Evolutionary conservation across 2,797 vertebrate species (phyloP).

Genomic region (Pangasius djambal): DNA sequence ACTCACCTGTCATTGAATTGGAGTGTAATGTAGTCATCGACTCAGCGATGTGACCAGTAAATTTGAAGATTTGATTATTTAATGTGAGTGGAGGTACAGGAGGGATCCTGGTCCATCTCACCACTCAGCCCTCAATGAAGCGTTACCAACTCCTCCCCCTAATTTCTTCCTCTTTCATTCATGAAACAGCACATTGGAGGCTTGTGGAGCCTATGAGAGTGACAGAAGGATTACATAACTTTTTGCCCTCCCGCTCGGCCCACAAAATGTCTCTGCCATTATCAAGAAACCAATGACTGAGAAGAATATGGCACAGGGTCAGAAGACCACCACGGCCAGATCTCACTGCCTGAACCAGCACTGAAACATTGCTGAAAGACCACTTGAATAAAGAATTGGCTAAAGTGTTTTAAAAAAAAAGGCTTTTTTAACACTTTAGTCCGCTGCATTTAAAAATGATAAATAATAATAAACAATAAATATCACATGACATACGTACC

Average conservation of each 20-base stretch:
- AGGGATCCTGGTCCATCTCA: constrained; percentile 62
- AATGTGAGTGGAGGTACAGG: constrained; percentile 61
- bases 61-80: constrained; percentile 65
- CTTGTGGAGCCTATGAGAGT: constrained; percentile 70
- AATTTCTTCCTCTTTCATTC: constrained; percentile 66
- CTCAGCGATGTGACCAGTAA: constrained; percentile 53
- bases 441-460: background rate
- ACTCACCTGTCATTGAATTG: constrained; percentile 74
- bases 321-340: constrained; percentile 53
- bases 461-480: background rate
- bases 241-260: constrained; percentile 69
- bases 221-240: constrained; percentile 76
- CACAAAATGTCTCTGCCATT: constrained; percentile 59
- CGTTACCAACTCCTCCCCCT: constrained; percentile 55
- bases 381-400: background rate
- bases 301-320: constrained; percentile 47
- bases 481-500: background rate
- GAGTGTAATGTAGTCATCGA: constrained; percentile 43
- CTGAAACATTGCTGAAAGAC: constrained; percentile 15
- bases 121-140: constrained; percentile 65
- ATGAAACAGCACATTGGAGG: constrained; percentile 70
- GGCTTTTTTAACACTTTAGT: background rate
- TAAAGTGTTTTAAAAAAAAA: background rate
- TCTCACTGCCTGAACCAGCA: constrained; percentile 30
- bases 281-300: constrained; percentile 46